These are phyloP conservation scores for Epistrophella euchroma DNA, from an alignment of 2,888 invertebrate genomes.

Conservation along the genomic window DNA sequence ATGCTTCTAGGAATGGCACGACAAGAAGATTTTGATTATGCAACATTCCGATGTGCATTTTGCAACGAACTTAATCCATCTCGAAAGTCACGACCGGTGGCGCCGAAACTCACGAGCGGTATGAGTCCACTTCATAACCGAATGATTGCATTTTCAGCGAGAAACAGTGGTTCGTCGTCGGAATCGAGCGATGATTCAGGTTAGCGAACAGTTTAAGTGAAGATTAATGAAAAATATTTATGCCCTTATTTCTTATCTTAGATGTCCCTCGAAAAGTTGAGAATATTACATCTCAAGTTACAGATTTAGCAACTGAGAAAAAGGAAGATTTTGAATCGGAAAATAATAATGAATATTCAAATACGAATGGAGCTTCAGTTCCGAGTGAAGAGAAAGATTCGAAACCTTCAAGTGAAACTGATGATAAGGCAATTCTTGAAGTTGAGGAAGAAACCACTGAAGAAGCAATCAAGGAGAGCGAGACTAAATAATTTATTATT, in stretches of 20 bases:
- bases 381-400: constrained; percentile 41
- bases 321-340: background rate
- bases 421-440: constrained; percentile 8
- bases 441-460: constrained; percentile 16
- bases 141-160: constrained; percentile 26
- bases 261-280: constrained; percentile 25
- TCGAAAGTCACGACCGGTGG: constrained; percentile 92
- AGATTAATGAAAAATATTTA: background rate
- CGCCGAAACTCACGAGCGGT: constrained; percentile 85
- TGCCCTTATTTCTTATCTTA: constrained; percentile 8
- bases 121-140: constrained; percentile 39
- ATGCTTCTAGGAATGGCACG: constrained; percentile 87
- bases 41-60: constrained; percentile 95
- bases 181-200: constrained; percentile 66
- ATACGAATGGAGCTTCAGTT: background rate
- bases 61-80: constrained; percentile 94
- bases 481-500: constrained; percentile 65
- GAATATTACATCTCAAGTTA: background rate
- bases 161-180: constrained; percentile 36
- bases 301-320: constrained; percentile 3
- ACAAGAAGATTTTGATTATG: constrained; percentile 89
- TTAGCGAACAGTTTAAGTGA: background rate
- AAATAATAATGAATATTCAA: constrained; percentile 36
- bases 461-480: constrained; percentile 57
- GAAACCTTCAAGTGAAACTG: constrained; percentile 36